phyloP scores from a whole-genome alignment of 2,113 vertebrate genomes.

The Odontophorus gujanensis region DNA sequence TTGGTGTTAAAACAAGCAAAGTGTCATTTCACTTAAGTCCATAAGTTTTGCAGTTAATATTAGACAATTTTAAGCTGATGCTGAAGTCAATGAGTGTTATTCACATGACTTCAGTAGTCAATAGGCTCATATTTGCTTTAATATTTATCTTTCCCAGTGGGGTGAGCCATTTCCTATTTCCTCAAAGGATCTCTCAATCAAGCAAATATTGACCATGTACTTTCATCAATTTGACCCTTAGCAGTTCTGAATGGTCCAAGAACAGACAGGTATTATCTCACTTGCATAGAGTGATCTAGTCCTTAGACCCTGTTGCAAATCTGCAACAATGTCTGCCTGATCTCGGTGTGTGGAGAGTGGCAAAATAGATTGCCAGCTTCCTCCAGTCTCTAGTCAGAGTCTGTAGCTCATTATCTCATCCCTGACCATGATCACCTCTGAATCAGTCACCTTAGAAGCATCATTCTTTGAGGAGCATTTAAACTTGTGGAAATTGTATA shows the following conservation, averaged over 20 bases:
- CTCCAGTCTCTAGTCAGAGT: background rate
- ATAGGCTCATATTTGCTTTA: background rate
- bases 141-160: background rate
- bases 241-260: rapidly evolving
- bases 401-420: background rate
- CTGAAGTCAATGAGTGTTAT: constrained; percentile 33
- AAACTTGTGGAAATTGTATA: rapidly evolving
- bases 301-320: rapidly evolving
- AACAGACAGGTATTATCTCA: rapidly evolving
- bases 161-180: background rate
- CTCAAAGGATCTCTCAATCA: background rate
- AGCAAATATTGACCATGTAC: background rate
- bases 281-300: rapidly evolving
- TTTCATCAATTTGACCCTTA: background rate
- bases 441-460: rapidly evolving
- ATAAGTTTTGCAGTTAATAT: background rate
- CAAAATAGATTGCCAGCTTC: background rate
- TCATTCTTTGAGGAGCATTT: rapidly evolving
- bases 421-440: background rate
- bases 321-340: rapidly evolving
- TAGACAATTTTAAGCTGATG: background rate
- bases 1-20: background rate
- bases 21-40: background rate
- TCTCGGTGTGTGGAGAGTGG: rapidly evolving
- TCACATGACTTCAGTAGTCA: constrained; percentile 21